phyloP scores from a whole-genome alignment of 2,888 invertebrate genomes.

The Catotricha subobsoleta region DNA sequence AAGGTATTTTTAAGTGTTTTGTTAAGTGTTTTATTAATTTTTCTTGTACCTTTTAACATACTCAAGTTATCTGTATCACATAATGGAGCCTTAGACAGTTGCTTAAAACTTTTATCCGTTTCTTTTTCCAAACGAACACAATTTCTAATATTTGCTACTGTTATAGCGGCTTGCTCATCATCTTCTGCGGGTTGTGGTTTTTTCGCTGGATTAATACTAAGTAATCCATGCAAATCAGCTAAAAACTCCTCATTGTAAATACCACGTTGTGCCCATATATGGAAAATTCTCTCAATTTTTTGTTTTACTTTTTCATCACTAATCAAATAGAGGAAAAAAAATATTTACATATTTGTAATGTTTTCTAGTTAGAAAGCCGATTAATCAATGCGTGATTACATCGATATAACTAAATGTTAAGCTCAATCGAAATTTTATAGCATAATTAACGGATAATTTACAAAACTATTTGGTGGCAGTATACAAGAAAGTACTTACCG shows the following conservation, averaged over 20 bases:
- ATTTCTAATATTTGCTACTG: conserved; percentile 57
- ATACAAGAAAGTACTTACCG: conserved; percentile 33
- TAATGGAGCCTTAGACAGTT: conserved; percentile 31
- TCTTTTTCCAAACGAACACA: conserved; percentile 55
- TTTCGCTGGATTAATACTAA: conserved; percentile 58
- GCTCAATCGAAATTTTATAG: too few species aligned
- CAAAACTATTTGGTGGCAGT: too few species aligned
- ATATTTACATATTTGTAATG: too few species aligned
- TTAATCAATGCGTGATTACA: too few species aligned
- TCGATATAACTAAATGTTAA: too few species aligned
- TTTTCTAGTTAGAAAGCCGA: too few species aligned
- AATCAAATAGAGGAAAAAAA: too few species aligned
- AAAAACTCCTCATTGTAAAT: conserved; percentile 83
- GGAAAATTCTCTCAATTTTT: conserved; percentile 75
- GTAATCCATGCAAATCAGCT: conserved; percentile 64
- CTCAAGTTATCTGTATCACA: conserved; percentile 61
- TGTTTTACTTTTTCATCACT: conserved; percentile 80
- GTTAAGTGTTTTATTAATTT: neutral
- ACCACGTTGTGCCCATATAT: conserved; percentile 87
- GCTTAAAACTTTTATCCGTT: conserved; percentile 47
- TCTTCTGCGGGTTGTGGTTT: conserved; percentile 37
- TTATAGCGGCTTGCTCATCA: conserved; percentile 36
- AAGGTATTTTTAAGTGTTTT: neutral
- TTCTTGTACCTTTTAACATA: conserved; percentile 55
- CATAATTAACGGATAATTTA: too few species aligned